Evolutionary conservation across 2,797 vertebrate species (phyloP).

Genomic region (Margarornis squamiger): DNA sequence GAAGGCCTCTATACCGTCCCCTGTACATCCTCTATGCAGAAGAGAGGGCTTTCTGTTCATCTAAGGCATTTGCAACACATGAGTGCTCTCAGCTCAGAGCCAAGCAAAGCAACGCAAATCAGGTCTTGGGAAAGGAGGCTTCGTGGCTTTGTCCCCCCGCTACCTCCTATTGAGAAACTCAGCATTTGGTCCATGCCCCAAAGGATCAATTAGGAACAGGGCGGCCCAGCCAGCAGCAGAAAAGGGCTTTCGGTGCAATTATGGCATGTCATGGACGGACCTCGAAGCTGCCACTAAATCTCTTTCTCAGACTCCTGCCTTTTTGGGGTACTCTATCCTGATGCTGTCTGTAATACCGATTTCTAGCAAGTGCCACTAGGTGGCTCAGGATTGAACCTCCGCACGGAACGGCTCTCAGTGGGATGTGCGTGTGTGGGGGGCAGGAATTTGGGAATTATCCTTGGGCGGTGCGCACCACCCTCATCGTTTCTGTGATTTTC

Average conservation of each 20-base stretch:
- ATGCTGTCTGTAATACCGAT: neutral
- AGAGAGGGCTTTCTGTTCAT: neutral
- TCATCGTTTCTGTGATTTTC: neutral
- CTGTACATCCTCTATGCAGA: neutral
- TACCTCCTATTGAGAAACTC: neutral
- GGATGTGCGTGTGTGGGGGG: neutral
- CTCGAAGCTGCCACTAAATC: neutral
- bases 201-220: neutral
- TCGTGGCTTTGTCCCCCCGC: rapidly evolving
- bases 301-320: neutral
- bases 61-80: neutral
- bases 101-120: neutral
- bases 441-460: conserved; percentile 21
- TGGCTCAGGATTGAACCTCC: neutral
- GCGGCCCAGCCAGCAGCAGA: neutral
- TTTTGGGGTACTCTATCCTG: neutral
- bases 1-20: neutral
- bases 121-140: neutral
- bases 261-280: rapidly evolving
- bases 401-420: neutral
- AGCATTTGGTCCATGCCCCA: neutral
- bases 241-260: neutral
- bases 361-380: conserved; percentile 25
- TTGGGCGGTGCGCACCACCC: conserved; percentile 46
- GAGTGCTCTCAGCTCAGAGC: neutral